Base-by-base conservation (phyloP, 2,797 vertebrate genomes). In the Pipistrellus nathusii region DNA sequence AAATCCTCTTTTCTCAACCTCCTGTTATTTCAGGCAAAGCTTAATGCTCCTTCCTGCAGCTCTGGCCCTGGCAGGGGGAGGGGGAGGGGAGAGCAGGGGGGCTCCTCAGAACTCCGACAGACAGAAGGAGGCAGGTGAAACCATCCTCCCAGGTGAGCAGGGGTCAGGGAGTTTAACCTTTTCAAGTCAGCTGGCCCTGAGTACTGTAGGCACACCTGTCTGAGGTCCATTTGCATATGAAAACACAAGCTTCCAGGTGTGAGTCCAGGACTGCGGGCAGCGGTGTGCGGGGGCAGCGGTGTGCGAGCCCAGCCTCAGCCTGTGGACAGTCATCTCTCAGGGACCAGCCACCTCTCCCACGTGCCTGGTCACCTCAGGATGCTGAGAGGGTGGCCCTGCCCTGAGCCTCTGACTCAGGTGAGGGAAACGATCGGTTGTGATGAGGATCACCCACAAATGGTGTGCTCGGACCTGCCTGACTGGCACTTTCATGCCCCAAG, bases 331-430 rank as follows among this genome's bases (percentile, higher is more conserved):
- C 44, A 18, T 5, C 35, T 78, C 20, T n/a, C 38, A 30, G 64
- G 66, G 80, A 35, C 3, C 10, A 27, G 81, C 48, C 17, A 3
- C 32, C 23, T 76, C 68, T 55, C 20, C 48, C 30, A 2, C 55
- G 80, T 75, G 32, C 46, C 71, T 44, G 25, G 30, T 68, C 35
- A 71, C 27, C 32, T 57, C 66, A 41, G n/a, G 25, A 21, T 62
- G 30, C 64, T 46, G 17, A 78, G 41, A 76, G 1, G 32, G 27
- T 41, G 66, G 83, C 83, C 87, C 32, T 78, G 48, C 55, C 30
- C 14, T 38, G 17, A 68, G 48, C 53, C 51, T 48, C 88, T 85
- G 59, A 88, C 66, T 76, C 84, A 81, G 38, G 46, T 25, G 84
- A 75, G 21, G n/a, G 68, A 8, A 62, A 17, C 35, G 57, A 88